These are phyloP conservation scores for Hirudinaria manillensis DNA, from an alignment of 2,888 invertebrate genomes.

Conservation along the genomic window DNA sequence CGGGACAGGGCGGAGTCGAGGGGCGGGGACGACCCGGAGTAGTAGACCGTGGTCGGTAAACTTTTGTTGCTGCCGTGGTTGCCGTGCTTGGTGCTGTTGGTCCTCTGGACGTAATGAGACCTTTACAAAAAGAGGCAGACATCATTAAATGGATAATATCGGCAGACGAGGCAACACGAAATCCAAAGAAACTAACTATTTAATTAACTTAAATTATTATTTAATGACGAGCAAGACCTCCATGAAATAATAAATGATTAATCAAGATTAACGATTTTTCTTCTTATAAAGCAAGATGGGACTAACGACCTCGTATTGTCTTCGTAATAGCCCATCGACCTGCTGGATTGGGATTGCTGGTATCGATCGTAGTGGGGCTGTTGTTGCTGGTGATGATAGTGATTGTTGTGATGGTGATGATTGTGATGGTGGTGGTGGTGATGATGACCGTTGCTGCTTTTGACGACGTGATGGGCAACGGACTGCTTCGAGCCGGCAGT, in stretches of 20 bases:
- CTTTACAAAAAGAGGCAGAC: background rate
- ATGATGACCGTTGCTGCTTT: conserved; percentile 1
- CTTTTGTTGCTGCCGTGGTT: background rate
- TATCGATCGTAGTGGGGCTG: background rate
- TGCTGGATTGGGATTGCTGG: too few relatives aligned
- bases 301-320: too few relatives aligned
- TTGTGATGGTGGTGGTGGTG: background rate
- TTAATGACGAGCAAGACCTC: too few relatives aligned
- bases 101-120: background rate
- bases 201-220: too few relatives aligned
- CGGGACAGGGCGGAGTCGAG: background rate
- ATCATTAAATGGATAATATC: too few relatives aligned
- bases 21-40: background rate
- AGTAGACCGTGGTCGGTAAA: background rate
- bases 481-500: background rate
- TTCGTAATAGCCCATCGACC: too few relatives aligned
- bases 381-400: too few relatives aligned
- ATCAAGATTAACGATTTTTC: too few relatives aligned
- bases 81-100: conserved; percentile 7
- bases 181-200: too few relatives aligned
- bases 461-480: background rate
- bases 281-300: too few relatives aligned
- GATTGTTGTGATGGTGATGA: background rate
- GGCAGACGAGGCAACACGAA: too few relatives aligned
- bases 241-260: too few relatives aligned